A percentile compares a stretch with the other conserved stretches of the same genome.
Conservation (phyloP, 2,113 vertebrate genomes). For the Heptranchias perlo region DNA sequence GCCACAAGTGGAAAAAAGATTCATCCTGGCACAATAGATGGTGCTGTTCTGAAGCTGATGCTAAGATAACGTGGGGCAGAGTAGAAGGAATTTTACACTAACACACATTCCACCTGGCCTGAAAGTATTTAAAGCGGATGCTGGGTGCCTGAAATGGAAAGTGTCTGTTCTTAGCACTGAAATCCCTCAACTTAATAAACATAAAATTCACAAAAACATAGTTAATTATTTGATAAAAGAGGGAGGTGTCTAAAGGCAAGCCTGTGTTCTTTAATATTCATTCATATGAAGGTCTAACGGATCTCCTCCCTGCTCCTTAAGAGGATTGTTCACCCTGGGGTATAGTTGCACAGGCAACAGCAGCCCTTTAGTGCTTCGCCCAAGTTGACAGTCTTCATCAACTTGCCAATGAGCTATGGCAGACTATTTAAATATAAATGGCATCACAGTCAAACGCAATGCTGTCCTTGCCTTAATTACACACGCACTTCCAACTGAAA, state of each 20-base stretch:
- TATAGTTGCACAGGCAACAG: background rate
- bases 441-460: too few species aligned
- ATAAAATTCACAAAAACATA: background rate
- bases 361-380: background rate
- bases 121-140: background rate
- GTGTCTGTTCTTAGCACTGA: background rate
- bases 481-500: background rate
- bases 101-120: background rate
- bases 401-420: background rate
- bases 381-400: background rate
- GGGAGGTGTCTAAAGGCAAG: background rate
- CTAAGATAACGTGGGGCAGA: background rate
- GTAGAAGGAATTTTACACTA: background rate
- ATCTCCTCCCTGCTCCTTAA: background rate
- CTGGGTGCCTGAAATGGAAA: background rate
- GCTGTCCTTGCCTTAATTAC: too few species aligned
- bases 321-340: too few species aligned
- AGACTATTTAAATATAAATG: too few species aligned
- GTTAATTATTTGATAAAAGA: background rate
- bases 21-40: background rate
- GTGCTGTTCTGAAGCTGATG: background rate
- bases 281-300: background rate
- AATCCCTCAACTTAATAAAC: background rate
- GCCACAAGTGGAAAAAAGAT: background rate
- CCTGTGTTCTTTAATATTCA: background rate